Conservation (phyloP, 2,113 vertebrate species). For the Peucedramus taeniatus region DNA sequence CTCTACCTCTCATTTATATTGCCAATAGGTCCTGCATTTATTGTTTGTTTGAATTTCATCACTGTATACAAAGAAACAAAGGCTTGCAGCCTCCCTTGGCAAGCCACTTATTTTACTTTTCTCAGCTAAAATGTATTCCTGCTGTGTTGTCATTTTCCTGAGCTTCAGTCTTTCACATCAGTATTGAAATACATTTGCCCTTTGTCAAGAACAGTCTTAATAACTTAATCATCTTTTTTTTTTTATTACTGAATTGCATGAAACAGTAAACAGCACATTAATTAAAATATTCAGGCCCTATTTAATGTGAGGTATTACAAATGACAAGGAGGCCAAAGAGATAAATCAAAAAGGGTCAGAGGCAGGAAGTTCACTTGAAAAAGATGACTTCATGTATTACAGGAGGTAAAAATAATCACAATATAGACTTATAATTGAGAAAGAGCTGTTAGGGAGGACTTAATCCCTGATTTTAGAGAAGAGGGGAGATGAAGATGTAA, state of each 20-base stretch:
- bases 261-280: conserved; percentile 14
- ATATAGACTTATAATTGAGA: background rate
- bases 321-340: background rate
- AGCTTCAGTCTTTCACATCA: background rate
- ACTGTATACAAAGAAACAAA: background rate
- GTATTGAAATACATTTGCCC: conserved; percentile 12
- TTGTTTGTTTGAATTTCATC: background rate
- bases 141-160: background rate
- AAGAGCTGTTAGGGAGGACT: background rate
- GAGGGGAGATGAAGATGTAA: background rate
- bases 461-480: background rate
- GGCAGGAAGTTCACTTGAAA: background rate
- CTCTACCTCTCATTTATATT: conserved; percentile 16
- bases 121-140: background rate
- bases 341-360: background rate
- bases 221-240: background rate
- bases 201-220: conserved; percentile 50
- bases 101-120: background rate
- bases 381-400: background rate
- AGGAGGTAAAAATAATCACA: background rate
- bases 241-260: background rate
- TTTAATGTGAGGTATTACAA: conserved; percentile 39
- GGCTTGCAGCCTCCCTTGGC: background rate
- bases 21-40: background rate
- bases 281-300: conserved; percentile 50